phyloP scores from a whole-genome alignment of 2,797 vertebrate species.

The Novumbra hubbsi region DNA sequence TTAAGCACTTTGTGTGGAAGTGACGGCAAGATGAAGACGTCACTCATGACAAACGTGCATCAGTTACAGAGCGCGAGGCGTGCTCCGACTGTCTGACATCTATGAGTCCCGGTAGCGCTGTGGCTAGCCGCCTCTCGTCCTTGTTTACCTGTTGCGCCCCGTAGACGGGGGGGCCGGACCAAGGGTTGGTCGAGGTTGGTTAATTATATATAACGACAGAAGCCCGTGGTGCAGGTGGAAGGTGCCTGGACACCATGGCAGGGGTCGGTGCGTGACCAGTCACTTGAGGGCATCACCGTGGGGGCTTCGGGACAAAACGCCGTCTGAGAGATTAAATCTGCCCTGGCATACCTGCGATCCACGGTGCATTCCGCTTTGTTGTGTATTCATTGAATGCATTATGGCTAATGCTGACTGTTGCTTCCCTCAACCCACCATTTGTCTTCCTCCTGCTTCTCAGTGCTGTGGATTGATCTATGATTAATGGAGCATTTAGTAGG shows the following conservation, averaged over 20 bases:
- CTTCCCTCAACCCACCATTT: neutral
- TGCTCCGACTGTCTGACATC: constrained; percentile 42
- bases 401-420: constrained; percentile 48
- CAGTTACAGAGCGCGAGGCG: constrained; percentile 53
- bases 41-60: constrained; percentile 72
- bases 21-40: constrained; percentile 71
- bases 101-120: constrained; percentile 36
- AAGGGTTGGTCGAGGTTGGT: constrained; percentile 33
- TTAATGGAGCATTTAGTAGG: constrained; percentile 46
- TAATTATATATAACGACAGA: constrained; percentile 65
- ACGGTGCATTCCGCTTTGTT: constrained; percentile 49
- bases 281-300: constrained; percentile 24
- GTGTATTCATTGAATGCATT: constrained; percentile 50
- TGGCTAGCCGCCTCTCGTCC: constrained; percentile 30
- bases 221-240: constrained; percentile 33
- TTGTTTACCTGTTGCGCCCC: constrained; percentile 46
- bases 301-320: constrained; percentile 42
- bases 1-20: constrained; percentile 58
- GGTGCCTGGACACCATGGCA: constrained; percentile 45
- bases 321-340: constrained; percentile 57
- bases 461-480: constrained; percentile 37
- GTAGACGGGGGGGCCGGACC: constrained; percentile 23
- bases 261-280: constrained; percentile 42
- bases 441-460: constrained; percentile 27
- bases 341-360: constrained; percentile 49